Base-by-base conservation (phyloP, 2,113 vertebrate species). In the Sinocyclocheilus anophthalmus region DNA sequence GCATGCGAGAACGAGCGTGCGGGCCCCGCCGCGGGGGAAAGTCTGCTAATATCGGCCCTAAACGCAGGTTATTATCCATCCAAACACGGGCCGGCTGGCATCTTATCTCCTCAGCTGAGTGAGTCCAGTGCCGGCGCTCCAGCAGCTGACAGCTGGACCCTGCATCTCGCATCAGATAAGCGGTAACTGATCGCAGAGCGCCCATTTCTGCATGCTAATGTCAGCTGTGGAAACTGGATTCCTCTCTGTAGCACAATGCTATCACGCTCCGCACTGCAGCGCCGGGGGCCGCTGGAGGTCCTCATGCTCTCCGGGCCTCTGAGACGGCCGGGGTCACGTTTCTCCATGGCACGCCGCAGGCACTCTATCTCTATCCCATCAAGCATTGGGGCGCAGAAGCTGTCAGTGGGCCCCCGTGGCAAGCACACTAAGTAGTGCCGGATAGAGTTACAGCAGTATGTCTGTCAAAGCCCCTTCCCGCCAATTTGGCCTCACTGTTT, bases 391-490 rank as follows among this genome's bases (percentile, higher is more conserved):
- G 87, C 79, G 76, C 79, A 70, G 69, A 37, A 50, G 63, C 87
- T 90, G 90, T 92, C 91, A 92, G 88, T 90, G 92, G 45, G 88
- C 87, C 87, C 72, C 77, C 18, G 86, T 88, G 90, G 91, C 83
- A 14, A 69, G 84, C 87, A 81, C 81, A 88, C 90, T 76, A 87
- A 90, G 88, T 85, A 91, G 87, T 81, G 86, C 83, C 88, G 92
- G 90, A 94, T 94, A 93, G 81, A 90, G 90, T 95, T 95, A 91
- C 94, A 91, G 89, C 92, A 92, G 93, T 92, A 94, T 94, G 93
- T 93, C 94, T 90, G 84, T 84, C 90, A 93, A 81, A 90, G 45
- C 39, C 83, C 69, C 73, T 82, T 85, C 79, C 76, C 59, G n/a
- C 63, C 75, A 48, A n/a, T 82, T 76, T 45, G 42, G 48, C 59